Evolutionary conservation across 1,140 invertebrate species (phyloP).

Genomic region (Papilio machaon): DNA sequence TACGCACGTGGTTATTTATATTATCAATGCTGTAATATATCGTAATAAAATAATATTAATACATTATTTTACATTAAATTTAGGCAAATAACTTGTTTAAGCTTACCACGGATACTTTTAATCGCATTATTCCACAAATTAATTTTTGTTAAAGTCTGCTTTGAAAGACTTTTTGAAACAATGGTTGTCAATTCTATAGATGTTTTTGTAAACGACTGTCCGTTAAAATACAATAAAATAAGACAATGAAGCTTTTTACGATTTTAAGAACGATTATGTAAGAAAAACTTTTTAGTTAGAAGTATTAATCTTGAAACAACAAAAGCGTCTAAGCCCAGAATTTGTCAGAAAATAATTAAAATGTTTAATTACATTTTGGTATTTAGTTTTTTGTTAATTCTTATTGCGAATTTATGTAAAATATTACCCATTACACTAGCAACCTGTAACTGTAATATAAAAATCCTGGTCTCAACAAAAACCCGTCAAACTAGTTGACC

Average conservation of each 20-base stretch:
- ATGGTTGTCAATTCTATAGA: constrained; percentile 53
- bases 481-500: constrained; percentile 49
- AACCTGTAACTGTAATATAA: constrained; percentile 25
- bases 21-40: not conserved
- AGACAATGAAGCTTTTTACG: constrained; percentile 56
- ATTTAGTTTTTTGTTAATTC: not conserved
- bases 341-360: not conserved
- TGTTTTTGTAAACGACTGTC: constrained; percentile 51
- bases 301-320: not conserved
- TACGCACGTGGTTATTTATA: constrained; percentile 32
- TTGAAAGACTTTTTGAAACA: constrained; percentile 47
- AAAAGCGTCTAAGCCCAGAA: not conserved
- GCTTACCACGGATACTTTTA: constrained; percentile 23
- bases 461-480: constrained; percentile 16
- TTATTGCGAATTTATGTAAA: not conserved
- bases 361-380: not conserved
- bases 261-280: constrained; percentile 8
- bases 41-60: not conserved
- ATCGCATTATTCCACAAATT: constrained; percentile 41
- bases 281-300: not conserved
- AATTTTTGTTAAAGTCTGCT: constrained; percentile 40
- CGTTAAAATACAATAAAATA: constrained; percentile 56
- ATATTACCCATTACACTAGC: not conserved
- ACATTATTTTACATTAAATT: not conserved
- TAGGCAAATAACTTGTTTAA: constrained; percentile 23